phyloP scores from a whole-genome alignment of 2,888 invertebrate genomes.

The Julus scandinavius region DNA sequence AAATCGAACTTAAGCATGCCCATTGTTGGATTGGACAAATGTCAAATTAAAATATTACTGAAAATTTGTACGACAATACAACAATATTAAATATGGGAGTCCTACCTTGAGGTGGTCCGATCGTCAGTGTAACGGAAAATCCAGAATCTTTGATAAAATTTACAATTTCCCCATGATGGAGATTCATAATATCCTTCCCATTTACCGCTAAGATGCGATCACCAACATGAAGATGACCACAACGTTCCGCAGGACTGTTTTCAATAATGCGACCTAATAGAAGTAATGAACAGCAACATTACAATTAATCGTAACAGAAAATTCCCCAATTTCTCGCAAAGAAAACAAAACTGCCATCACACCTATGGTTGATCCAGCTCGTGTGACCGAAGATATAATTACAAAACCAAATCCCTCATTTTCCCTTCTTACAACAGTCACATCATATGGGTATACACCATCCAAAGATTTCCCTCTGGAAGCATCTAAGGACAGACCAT shows the following conservation, averaged over 20 bases:
- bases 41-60: no score
- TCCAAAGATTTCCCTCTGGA: constrained; percentile 46
- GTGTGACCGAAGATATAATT: constrained; percentile 94
- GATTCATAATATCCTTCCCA: constrained; percentile 86
- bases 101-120: constrained; percentile 71
- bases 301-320: background rate
- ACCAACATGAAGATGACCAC: constrained; percentile 89
- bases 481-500: constrained; percentile 2
- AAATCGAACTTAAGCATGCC: no score
- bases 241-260: constrained; percentile 94
- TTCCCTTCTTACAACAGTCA: constrained; percentile 87
- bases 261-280: constrained; percentile 88
- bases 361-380: constrained; percentile 89
- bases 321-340: background rate
- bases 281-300: constrained; percentile 49
- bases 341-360: background rate
- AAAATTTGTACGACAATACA: no score
- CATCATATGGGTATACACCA: constrained; percentile 80
- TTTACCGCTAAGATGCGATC: constrained; percentile 97
- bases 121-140: constrained; percentile 85
- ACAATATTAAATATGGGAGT: no score
- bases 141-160: constrained; percentile 98
- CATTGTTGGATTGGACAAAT: no score
- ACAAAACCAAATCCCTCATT: constrained; percentile 99
- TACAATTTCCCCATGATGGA: constrained; percentile 96